A percentile compares a stretch with the other conserved stretches of the same genome.
Evolutionary conservation across 2,113 vertebrate genomes (phyloP).

Genomic region (Brachirus orientalis): DNA sequence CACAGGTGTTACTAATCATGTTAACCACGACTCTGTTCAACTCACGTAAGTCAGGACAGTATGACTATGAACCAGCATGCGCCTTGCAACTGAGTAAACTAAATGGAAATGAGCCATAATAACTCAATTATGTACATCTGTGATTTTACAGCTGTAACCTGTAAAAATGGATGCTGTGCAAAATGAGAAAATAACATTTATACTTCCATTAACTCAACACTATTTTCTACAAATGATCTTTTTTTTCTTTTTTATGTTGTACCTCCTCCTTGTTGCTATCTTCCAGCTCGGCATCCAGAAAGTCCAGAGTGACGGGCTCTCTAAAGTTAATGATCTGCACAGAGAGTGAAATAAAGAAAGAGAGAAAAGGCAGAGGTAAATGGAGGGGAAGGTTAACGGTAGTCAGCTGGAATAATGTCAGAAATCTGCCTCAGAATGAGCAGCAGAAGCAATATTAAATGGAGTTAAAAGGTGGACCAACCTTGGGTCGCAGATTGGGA

Average conservation of each 20-base stretch:
- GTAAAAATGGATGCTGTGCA: background rate
- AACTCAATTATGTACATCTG: too few relatives aligned
- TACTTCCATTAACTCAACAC: background rate
- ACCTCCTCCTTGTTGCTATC: slow-evolving; percentile 96
- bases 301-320: slow-evolving; percentile 95
- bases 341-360: slow-evolving; percentile 4
- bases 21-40: too few relatives aligned
- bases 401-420: slow-evolving; percentile 16
- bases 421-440: slow-evolving; percentile 27
- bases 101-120: too few relatives aligned
- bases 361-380: slow-evolving; percentile 31
- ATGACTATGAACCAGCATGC: too few relatives aligned
- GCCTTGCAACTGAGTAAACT: too few relatives aligned
- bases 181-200: background rate
- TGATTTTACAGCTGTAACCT: too few relatives aligned
- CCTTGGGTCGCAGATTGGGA: slow-evolving; percentile 96
- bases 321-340: slow-evolving; percentile 94
- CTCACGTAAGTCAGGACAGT: too few relatives aligned
- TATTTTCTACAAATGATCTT: background rate
- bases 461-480: slow-evolving; percentile 57
- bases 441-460: background rate
- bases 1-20: too few relatives aligned
- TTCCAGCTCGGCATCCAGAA: slow-evolving; percentile 95
- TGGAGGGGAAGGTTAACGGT: slow-evolving; percentile 10
- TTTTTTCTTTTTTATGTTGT: slow-evolving; percentile 26